These are phyloP conservation scores for Phylloscopus trochiloides DNA, from an alignment of 2,113 vertebrate genomes.

Conservation along the genomic window DNA sequence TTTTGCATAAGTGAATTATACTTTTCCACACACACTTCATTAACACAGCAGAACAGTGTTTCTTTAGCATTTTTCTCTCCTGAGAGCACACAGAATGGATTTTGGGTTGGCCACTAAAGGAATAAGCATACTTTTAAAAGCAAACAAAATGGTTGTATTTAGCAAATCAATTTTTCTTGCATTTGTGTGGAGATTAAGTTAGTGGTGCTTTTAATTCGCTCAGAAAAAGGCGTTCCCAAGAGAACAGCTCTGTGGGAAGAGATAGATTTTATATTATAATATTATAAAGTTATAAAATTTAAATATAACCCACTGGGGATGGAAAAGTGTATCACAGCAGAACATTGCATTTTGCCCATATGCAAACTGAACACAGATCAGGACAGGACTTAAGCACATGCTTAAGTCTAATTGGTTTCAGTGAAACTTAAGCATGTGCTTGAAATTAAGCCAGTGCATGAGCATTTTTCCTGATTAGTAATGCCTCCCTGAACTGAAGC, in stretches of 20 bases:
- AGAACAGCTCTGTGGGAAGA: slow-evolving; percentile 42
- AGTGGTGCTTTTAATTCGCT: slow-evolving; percentile 40
- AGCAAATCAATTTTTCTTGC: slow-evolving; percentile 65
- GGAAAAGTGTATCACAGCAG: slow-evolving; percentile 45
- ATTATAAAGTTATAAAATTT: slow-evolving; percentile 34
- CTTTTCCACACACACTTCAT: neutral
- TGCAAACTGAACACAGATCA: neutral
- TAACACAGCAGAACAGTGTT: neutral
- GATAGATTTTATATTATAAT: slow-evolving; percentile 18
- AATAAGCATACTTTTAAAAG: slow-evolving; percentile 25
- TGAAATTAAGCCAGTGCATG: slow-evolving; percentile 53
- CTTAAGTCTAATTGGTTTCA: slow-evolving; percentile 62
- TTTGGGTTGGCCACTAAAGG: neutral
- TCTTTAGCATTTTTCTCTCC: neutral
- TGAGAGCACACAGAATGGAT: neutral
- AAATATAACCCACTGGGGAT: slow-evolving; percentile 37
- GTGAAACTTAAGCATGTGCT: slow-evolving; percentile 55
- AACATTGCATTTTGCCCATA: slow-evolving; percentile 19
- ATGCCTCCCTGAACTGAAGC: slow-evolving; percentile 54
- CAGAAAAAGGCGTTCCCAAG: slow-evolving; percentile 47
- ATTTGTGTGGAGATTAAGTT: slow-evolving; percentile 46
- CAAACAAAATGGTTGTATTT: slow-evolving; percentile 36
- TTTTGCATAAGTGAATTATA: neutral
- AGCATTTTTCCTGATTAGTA: slow-evolving; percentile 63
- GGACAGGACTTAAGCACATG: slow-evolving; percentile 10